phyloP scores from a whole-genome alignment of 2,888 invertebrate species.

The Hydroisotoma schaefferi region DNA sequence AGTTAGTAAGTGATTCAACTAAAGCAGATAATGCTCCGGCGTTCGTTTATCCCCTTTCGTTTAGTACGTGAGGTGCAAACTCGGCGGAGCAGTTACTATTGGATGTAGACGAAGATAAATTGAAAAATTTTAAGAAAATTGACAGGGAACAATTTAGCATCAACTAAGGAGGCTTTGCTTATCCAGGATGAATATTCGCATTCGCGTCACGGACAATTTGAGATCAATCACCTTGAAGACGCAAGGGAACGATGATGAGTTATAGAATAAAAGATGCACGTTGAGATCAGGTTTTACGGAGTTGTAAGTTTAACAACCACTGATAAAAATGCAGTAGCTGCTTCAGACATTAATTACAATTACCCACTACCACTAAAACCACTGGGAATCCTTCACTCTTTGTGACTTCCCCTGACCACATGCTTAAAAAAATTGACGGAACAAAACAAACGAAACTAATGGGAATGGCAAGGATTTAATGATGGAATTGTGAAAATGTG shows the following conservation, averaged over 20 bases:
- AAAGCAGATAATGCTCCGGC: too few relatives aligned
- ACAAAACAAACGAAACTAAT: too few relatives aligned
- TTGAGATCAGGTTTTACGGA: constrained; percentile 3
- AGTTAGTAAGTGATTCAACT: too few relatives aligned
- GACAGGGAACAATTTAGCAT: too few relatives aligned
- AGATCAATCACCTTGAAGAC: constrained; percentile 2
- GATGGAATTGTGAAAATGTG: neutral
- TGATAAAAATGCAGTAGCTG: constrained; percentile 1
- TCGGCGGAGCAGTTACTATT: too few relatives aligned
- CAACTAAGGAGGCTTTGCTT: neutral
- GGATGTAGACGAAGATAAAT: too few relatives aligned
- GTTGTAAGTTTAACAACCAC: neutral
- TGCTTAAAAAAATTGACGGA: neutral
- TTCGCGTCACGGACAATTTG: neutral
- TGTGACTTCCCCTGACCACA: neutral
- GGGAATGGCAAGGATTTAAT: too few relatives aligned
- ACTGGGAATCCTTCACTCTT: neutral
- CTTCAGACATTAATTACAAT: constrained; percentile 6
- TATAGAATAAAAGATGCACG: neutral
- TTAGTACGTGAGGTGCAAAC: too few relatives aligned
- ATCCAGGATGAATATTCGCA: constrained; percentile 2
- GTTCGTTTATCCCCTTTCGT: too few relatives aligned
- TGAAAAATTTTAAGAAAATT: too few relatives aligned
- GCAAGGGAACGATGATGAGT: neutral
- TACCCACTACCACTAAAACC: constrained; percentile 6